A percentile compares a stretch with the other conserved stretches of the same genome.
Evolutionary conservation across 2,888 invertebrate species (phyloP).

Genomic region (Cinara cedri): DNA sequence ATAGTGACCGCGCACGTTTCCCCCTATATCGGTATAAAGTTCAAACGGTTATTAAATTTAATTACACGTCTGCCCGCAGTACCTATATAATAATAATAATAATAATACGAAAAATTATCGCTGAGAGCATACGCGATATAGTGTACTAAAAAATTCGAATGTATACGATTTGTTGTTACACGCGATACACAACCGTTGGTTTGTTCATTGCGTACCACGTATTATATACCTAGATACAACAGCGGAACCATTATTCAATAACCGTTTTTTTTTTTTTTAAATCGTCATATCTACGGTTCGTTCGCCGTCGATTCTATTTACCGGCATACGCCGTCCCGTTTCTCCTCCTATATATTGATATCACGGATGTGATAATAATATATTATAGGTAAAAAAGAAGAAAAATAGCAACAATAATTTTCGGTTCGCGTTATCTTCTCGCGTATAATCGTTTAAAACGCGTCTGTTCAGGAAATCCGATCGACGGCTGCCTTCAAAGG

Average conservation of each 20-base stretch:
- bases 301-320: not conserved
- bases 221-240: not conserved
- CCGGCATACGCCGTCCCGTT: not conserved
- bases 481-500: too few relatives aligned
- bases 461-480: too few relatives aligned
- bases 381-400: too few relatives aligned
- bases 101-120: slow-evolving; percentile 50
- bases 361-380: not conserved
- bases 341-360: too few relatives aligned
- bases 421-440: too few relatives aligned
- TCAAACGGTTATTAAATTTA: slow-evolving; percentile 44
- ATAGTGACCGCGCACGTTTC: not conserved
- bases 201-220: slow-evolving; percentile 20
- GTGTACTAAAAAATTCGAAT: not conserved
- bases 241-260: slow-evolving; percentile 34
- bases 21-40: slow-evolving; percentile 11
- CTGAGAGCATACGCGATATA: not conserved
- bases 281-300: not conserved
- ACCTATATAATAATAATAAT: not conserved
- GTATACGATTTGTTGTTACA: not conserved
- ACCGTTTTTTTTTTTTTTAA: slow-evolving; percentile 22
- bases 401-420: too few relatives aligned
- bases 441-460: too few relatives aligned
- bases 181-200: slow-evolving; percentile 39
- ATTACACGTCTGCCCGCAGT: slow-evolving; percentile 39